Conservation (phyloP, 2,888 invertebrate species). For the Erynnis tages region DNA sequence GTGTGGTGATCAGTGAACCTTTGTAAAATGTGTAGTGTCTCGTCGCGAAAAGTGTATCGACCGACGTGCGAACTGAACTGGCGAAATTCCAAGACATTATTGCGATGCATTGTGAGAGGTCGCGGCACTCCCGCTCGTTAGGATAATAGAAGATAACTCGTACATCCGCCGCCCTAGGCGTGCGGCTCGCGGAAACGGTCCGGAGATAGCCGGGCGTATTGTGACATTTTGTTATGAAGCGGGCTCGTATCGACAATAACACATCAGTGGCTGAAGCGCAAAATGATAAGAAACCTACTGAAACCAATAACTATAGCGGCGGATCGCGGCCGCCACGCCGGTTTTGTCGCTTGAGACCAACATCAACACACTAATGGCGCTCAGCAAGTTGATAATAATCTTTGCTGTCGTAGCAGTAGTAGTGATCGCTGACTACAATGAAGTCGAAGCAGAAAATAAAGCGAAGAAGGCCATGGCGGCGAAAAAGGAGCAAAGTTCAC, state of each 20-base stretch:
- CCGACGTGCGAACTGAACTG: conserved; percentile 46
- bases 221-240: conserved; percentile 61
- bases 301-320: conserved; percentile 38
- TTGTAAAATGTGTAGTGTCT: conserved; percentile 37
- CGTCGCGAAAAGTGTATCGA: conserved; percentile 49
- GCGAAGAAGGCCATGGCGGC: conserved; percentile 68
- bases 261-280: conserved; percentile 38
- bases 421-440: conserved; percentile 55
- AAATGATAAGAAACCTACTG: conserved; percentile 44
- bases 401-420: conserved; percentile 55
- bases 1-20: conserved; percentile 15
- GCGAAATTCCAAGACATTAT: conserved; percentile 48
- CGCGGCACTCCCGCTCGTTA: conserved; percentile 44
- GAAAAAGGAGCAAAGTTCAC: conserved; percentile 62
- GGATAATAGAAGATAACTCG: conserved; percentile 45
- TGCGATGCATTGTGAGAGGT: conserved; percentile 41
- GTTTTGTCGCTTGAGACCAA: conserved; percentile 45
- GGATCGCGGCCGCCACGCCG: conserved; percentile 42
- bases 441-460: conserved; percentile 65
- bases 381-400: conserved; percentile 51
- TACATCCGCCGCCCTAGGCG: conserved; percentile 35
- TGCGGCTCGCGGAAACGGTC: conserved; percentile 21
- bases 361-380: conserved; percentile 66
- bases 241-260: conserved; percentile 40
- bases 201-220: conserved; percentile 15